Percentiles rank a stretch among this genome's conserved stretches.
Evolutionary conservation across 2,888 invertebrate species (phyloP).

Genomic region (Agrenia bidenticulata): DNA sequence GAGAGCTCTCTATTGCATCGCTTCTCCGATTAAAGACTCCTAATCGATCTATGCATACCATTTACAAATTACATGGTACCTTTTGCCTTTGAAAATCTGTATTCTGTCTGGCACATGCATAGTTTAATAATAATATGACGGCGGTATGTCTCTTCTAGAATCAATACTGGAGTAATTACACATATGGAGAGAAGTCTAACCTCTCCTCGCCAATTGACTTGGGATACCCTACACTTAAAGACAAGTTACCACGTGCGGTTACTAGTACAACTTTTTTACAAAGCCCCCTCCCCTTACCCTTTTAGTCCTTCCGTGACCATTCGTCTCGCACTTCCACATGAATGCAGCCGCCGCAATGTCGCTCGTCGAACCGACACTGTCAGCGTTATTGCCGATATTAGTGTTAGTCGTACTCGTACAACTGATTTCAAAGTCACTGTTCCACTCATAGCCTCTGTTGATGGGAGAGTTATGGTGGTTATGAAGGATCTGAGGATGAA

Average conservation of each 20-base stretch:
- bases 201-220: no score
- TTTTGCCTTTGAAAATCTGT: no score
- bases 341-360: slow-evolving; percentile 45
- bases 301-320: slow-evolving; percentile 49
- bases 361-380: background rate
- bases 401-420: slow-evolving; percentile 5
- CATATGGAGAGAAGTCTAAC: no score
- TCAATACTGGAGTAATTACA: background rate
- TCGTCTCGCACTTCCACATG: slow-evolving; percentile 50
- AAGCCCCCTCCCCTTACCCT: slow-evolving; percentile 40
- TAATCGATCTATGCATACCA: no score
- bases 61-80: no score
- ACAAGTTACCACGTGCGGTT: no score
- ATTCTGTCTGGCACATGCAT: no score
- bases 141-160: background rate
- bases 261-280: no score
- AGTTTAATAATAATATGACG: no score
- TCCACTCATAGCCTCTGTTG: slow-evolving; percentile 3
- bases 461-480: background rate
- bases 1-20: no score
- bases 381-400: slow-evolving; percentile 11
- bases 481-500: background rate
- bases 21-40: no score
- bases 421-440: slow-evolving; percentile 9
- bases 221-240: no score